A percentile compares a stretch with the other conserved stretches of the same genome.
Conservation (phyloP, 2,797 vertebrate genomes). For the Gobionotothen gibberifrons region DNA sequence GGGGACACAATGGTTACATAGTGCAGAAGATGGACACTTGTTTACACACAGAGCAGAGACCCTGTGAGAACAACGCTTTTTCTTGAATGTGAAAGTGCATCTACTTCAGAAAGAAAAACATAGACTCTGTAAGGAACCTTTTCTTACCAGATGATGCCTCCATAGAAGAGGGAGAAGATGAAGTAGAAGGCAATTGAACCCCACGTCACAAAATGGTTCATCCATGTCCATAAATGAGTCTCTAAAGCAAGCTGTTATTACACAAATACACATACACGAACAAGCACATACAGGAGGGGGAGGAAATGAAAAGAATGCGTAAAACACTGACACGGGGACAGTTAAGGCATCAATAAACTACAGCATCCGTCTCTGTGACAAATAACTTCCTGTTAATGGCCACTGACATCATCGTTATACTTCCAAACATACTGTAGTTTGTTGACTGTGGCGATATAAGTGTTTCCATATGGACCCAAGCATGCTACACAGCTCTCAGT, state of each 20-base stretch:
- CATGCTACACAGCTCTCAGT: neutral
- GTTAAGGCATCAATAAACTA: slow-evolving; percentile 35
- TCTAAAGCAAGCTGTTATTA: slow-evolving; percentile 92
- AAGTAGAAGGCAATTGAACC: slow-evolving; percentile 98
- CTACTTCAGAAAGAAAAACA: neutral
- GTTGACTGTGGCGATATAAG: slow-evolving; percentile 7
- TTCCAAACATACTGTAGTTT: slow-evolving; percentile 34
- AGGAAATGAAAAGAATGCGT: slow-evolving; percentile 6
- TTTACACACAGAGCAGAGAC: neutral
- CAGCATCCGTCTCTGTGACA: slow-evolving; percentile 30
- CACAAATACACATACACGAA: slow-evolving; percentile 24
- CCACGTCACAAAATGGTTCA: slow-evolving; percentile 99
- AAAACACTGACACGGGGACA: slow-evolving; percentile 29
- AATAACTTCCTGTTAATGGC: slow-evolving; percentile 33
- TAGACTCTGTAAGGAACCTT: neutral
- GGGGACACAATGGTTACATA: slow-evolving; percentile 17
- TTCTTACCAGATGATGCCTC: slow-evolving; percentile 96
- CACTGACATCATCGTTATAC: slow-evolving; percentile 51
- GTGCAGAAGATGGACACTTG: neutral
- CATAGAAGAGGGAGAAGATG: slow-evolving; percentile 98
- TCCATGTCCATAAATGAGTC: slow-evolving; percentile 99
- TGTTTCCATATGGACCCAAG: slow-evolving; percentile 14
- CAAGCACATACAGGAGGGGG: slow-evolving; percentile 13
- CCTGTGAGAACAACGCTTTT: neutral
- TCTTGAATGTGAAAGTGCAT: neutral